Evolutionary conservation across 2,113 vertebrate species (phyloP).

Genomic region (Pelodiscus sinensis): DNA sequence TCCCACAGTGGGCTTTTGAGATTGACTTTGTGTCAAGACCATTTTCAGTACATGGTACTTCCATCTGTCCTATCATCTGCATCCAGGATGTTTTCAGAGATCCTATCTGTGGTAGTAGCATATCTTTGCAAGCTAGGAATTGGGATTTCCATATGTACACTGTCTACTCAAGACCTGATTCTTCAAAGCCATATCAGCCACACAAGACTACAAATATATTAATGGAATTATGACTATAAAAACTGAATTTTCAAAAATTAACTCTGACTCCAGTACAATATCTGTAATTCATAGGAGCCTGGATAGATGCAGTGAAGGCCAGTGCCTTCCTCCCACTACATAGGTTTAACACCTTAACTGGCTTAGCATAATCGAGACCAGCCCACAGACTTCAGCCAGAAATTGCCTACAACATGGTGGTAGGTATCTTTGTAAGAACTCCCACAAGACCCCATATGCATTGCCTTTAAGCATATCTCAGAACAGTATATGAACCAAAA

Average conservation of each 20-base stretch:
- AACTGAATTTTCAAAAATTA: background rate
- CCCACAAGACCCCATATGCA: background rate
- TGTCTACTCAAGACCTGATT: background rate
- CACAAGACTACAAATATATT: background rate
- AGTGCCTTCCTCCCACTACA: background rate
- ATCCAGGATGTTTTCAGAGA: background rate
- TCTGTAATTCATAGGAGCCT: background rate
- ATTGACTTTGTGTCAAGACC: no score
- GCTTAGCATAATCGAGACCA: background rate
- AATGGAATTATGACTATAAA: background rate
- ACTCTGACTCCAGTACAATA: background rate
- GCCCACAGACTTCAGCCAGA: background rate
- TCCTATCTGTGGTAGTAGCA: background rate
- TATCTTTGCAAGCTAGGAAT: background rate
- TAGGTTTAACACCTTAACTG: background rate
- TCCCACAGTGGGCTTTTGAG: no score
- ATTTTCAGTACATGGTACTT: background rate
- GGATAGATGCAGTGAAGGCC: background rate
- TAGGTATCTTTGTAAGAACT: background rate
- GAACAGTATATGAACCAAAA: background rate
- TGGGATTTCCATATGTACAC: background rate
- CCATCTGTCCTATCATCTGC: background rate
- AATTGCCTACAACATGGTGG: background rate
- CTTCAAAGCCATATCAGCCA: background rate
- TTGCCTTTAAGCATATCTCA: background rate